A percentile compares a stretch with the other conserved stretches of the same genome.
phyloP scores from a whole-genome alignment of 30 jellyfish, hydroid and myxozoan genomes.

The Chironex yamaguchii region DNA sequence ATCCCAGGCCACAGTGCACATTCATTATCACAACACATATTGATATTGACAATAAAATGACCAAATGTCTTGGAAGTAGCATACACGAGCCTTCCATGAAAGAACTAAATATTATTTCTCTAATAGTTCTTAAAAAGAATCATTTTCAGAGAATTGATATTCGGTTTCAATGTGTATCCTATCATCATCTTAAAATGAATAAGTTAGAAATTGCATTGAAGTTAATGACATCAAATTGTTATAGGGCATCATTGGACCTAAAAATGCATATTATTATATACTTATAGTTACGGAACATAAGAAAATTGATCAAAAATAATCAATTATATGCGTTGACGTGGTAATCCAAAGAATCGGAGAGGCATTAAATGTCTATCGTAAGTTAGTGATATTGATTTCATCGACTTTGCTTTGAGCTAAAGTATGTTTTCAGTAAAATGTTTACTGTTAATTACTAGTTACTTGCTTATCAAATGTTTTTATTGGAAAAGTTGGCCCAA shows the following conservation, averaged over 20 bases:
- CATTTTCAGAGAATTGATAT: background rate
- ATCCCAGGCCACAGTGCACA: too few species aligned
- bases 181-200: constrained; percentile 17
- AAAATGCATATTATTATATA: constrained; percentile 19
- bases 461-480: too few species aligned
- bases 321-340: constrained; percentile 6
- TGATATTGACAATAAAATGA: too few species aligned
- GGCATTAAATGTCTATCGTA: too few species aligned
- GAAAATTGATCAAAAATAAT: background rate
- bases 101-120: constrained; percentile 3
- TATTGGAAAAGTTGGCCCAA: too few species aligned
- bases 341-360: background rate
- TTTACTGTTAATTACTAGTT: too few species aligned
- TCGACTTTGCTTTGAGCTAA: too few species aligned
- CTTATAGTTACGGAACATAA: background rate
- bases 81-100: background rate
- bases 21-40: too few species aligned
- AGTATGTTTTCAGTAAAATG: too few species aligned
- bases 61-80: background rate
- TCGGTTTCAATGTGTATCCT: background rate
- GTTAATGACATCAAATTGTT: background rate
- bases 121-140: background rate
- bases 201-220: background rate
- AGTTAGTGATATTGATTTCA: too few species aligned
- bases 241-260: background rate